Conservation (phyloP, 2,113 vertebrate species). For the Canis aureus region DNA sequence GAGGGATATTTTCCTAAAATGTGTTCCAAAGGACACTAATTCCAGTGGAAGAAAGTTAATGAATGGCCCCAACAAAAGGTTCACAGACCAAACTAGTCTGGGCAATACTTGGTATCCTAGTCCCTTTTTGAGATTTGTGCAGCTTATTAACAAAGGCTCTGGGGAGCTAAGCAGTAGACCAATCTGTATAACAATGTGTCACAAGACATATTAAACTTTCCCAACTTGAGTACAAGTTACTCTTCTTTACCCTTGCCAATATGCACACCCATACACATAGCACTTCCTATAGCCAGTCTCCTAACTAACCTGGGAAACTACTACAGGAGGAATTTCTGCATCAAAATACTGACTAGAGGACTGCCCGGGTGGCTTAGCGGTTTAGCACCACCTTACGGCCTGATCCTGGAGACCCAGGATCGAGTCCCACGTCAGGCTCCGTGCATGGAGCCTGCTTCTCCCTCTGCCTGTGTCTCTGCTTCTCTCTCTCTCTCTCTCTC, state of each 20-base stretch:
- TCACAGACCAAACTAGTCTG: not conserved
- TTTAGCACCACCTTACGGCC: no score
- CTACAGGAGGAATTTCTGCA: not conserved
- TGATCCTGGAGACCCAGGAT: no score
- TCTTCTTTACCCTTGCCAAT: not conserved
- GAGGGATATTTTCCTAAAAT: not conserved
- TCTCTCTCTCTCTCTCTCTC: no score
- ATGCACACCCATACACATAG: accelerated
- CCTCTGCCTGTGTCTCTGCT: no score
- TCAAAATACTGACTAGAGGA: not conserved
- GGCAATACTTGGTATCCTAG: not conserved
- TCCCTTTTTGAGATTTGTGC: not conserved
- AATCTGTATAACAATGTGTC: not conserved
- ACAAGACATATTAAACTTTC: not conserved
- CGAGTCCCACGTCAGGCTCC: no score
- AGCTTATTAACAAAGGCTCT: not conserved
- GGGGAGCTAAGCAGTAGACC: not conserved
- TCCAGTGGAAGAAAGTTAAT: not conserved
- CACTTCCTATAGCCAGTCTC: accelerated
- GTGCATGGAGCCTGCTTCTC: no score
- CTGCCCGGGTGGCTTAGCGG: no score
- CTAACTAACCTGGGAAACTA: not conserved
- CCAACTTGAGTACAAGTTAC: not conserved
- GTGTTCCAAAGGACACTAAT: not conserved
- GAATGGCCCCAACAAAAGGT: not conserved